Percentiles rank a stretch among this genome's conserved stretches.
phyloP scores from a whole-genome alignment of 1,140 invertebrate species.

The Calliphora vicina region DNA sequence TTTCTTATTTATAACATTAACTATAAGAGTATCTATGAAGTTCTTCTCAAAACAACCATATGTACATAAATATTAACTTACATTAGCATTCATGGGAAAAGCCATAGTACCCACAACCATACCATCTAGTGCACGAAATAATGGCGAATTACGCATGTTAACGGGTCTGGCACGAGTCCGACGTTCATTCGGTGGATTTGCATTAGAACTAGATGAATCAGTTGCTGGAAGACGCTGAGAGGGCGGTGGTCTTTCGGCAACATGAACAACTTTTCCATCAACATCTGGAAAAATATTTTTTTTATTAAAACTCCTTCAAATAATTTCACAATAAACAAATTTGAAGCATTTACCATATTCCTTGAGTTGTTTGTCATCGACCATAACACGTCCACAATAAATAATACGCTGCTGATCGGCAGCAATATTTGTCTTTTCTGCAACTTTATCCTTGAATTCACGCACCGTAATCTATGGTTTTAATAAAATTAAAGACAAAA shows the following conservation, averaged over 20 bases:
- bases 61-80: slow-evolving; percentile 38
- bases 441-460: slow-evolving; percentile 87
- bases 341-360: slow-evolving; percentile 78
- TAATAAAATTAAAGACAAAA: not conserved
- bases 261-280: slow-evolving; percentile 90
- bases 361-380: slow-evolving; percentile 87
- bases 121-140: slow-evolving; percentile 58
- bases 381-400: slow-evolving; percentile 89
- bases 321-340: not conserved
- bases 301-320: not conserved
- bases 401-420: slow-evolving; percentile 87
- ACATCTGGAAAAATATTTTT: slow-evolving; percentile 72
- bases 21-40: no score
- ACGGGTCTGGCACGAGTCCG: slow-evolving; percentile 58
- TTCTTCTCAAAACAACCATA: no score
- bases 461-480: slow-evolving; percentile 79
- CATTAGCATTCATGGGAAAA: slow-evolving; percentile 55
- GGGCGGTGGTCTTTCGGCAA: slow-evolving; percentile 86
- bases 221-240: slow-evolving; percentile 51
- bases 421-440: slow-evolving; percentile 77
- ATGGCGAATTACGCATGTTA: slow-evolving; percentile 59
- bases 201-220: slow-evolving; percentile 57
- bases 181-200: slow-evolving; percentile 53
- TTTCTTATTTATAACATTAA: no score
- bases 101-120: slow-evolving; percentile 70